Evolutionary conservation across 2,113 vertebrate species (phyloP).

Genomic region (Notechis scutatus): DNA sequence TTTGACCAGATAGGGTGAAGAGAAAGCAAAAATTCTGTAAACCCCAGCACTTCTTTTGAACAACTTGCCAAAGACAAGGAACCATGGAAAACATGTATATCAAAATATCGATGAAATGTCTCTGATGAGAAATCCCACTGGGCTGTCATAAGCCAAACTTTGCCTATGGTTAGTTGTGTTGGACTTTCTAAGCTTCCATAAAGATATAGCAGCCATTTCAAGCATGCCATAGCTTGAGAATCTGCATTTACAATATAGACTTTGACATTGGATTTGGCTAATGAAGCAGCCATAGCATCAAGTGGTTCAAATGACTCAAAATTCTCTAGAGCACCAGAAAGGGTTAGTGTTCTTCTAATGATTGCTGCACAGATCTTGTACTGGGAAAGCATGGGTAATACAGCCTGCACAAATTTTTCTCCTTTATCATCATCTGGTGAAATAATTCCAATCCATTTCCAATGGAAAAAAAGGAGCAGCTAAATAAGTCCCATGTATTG

Average conservation of each 20-base stretch:
- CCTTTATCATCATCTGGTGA: conserved; percentile 9
- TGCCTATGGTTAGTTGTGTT: neutral
- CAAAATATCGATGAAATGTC: neutral
- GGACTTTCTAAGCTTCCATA: neutral
- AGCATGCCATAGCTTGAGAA: neutral
- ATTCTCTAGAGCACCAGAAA: neutral
- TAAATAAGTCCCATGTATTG: neutral
- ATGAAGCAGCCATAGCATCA: neutral
- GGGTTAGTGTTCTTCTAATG: neutral
- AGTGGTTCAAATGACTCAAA: neutral
- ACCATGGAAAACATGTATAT: neutral
- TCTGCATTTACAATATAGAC: conserved; percentile 1
- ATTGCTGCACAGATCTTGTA: neutral
- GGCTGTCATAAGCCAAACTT: conserved; percentile 12
- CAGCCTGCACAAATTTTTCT: neutral
- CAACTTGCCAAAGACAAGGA: conserved; percentile 2
- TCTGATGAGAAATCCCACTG: conserved; percentile 15
- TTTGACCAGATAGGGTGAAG: neutral
- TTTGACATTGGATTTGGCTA: neutral
- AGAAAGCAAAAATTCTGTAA: neutral
- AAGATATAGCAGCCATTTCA: neutral
- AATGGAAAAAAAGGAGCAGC: neutral
- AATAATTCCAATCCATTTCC: conserved; percentile 9
- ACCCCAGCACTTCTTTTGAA: neutral
- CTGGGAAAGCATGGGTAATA: neutral